Conservation (phyloP, 2,888 invertebrate genomes). For the Coelinius sp. region DNA sequence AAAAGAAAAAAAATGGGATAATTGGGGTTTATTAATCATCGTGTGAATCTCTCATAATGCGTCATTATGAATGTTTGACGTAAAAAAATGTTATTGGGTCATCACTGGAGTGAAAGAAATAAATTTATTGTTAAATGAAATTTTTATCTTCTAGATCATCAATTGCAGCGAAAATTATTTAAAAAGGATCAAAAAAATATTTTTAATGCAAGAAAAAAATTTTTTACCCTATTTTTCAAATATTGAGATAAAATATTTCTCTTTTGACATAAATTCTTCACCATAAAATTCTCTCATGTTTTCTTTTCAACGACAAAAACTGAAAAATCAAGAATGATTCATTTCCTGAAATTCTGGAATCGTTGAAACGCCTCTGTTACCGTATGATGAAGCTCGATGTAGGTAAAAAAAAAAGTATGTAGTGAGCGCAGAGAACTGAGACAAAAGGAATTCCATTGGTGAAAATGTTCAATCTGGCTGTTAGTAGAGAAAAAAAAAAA, state of each 20-base stretch:
- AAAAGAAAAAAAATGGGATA: neutral
- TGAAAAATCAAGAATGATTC: no score
- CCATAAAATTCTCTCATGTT: no score
- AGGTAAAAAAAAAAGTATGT: neutral
- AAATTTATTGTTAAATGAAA: no score
- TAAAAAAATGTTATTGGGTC: neutral
- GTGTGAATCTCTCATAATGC: constrained; percentile 2
- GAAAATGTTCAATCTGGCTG: neutral
- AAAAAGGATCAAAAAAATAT: no score
- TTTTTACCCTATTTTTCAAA: no score
- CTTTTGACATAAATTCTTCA: no score
- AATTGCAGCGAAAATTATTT: no score
- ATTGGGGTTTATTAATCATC: neutral
- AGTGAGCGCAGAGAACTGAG: neutral
- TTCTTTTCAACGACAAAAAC: no score
- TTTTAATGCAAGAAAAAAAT: no score
- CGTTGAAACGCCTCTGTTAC: neutral
- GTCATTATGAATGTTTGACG: neutral
- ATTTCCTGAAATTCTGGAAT: neutral
- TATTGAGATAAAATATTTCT: no score
- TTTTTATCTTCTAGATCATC: no score
- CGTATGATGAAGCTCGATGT: neutral
- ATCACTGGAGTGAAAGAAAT: neutral
- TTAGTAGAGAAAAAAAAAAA: neutral
- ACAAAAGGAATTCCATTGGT: constrained; percentile 2